These are phyloP conservation scores for Epirrita christyi DNA, from an alignment of 2,888 invertebrate genomes.

Conservation along the genomic window DNA sequence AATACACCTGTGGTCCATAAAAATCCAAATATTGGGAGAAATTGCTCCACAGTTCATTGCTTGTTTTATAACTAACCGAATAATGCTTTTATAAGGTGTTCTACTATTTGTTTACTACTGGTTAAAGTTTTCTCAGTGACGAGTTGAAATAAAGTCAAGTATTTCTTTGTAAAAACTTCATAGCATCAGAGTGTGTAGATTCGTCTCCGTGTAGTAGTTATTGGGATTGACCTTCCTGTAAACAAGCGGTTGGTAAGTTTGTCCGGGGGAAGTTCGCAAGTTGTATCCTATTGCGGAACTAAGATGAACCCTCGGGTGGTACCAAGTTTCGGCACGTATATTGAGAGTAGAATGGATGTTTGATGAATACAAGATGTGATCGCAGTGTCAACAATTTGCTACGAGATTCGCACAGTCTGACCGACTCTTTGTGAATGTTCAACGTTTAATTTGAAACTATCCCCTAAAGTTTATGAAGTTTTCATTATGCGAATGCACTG, in stretches of 20 bases:
- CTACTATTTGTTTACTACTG: conserved; percentile 35
- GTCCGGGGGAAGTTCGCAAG: conserved; percentile 57
- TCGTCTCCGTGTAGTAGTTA: conserved; percentile 15
- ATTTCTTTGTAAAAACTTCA: neutral
- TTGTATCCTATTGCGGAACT: conserved; percentile 66
- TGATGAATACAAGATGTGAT: conserved; percentile 72
- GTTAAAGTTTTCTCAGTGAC: no score
- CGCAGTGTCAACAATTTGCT: conserved; percentile 50
- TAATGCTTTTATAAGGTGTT: conserved; percentile 32
- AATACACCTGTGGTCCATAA: conserved; percentile 73
- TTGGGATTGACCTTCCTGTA: conserved; percentile 59
- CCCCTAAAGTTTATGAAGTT: conserved; percentile 54
- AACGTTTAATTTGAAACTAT: conserved; percentile 56
- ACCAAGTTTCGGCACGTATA: conserved; percentile 70
- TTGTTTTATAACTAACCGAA: conserved; percentile 54
- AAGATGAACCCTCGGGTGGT: conserved; percentile 71
- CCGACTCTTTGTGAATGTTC: conserved; percentile 25
- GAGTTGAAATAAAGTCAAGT: neutral
- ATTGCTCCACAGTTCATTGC: conserved; percentile 60
- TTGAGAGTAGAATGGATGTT: conserved; percentile 72
- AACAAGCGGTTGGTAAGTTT: conserved; percentile 71
- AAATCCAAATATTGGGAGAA: conserved; percentile 60
- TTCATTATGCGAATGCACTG: conserved; percentile 62
- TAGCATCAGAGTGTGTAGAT: neutral
- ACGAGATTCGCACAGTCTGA: conserved; percentile 36